phyloP scores from a whole-genome alignment of 2,797 vertebrate genomes.

The Perodicticus potto region DNA sequence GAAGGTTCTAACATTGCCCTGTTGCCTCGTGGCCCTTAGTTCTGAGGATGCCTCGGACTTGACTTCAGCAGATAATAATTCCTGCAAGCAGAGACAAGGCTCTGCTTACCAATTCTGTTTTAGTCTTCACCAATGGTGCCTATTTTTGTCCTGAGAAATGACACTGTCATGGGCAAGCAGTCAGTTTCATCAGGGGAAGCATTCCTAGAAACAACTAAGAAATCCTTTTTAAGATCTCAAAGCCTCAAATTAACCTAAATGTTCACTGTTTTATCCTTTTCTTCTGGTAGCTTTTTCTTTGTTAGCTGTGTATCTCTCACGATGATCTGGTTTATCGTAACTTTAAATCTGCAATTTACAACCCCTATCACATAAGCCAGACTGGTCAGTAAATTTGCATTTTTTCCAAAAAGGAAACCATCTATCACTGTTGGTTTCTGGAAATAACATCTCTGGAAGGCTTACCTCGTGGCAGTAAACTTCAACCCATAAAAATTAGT shows the following conservation, averaged over 20 bases:
- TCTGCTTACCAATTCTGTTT: background rate
- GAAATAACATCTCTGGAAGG: conserved; percentile 7
- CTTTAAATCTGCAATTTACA: conserved; percentile 3
- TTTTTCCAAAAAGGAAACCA: background rate
- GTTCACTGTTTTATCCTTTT: background rate
- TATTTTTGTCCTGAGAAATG: background rate
- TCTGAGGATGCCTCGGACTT: background rate
- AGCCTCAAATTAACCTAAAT: background rate
- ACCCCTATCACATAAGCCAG: background rate
- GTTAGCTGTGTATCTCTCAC: background rate
- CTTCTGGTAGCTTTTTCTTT: background rate
- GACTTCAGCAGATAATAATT: background rate
- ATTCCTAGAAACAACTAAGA: conserved; percentile 2
- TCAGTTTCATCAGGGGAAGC: background rate
- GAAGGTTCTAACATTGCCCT: background rate
- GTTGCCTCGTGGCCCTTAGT: background rate
- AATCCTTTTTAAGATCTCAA: background rate
- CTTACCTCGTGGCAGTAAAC: background rate
- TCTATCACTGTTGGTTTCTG: background rate
- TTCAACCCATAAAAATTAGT: background rate
- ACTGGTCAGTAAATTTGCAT: background rate
- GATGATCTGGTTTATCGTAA: background rate
- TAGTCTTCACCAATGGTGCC: background rate
- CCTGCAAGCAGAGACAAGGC: background rate
- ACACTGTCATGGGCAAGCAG: background rate